Evolutionary conservation across 35 echinoderm and acorn worm species (phyloP).

Genomic region (Holothuria glaberrima): DNA sequence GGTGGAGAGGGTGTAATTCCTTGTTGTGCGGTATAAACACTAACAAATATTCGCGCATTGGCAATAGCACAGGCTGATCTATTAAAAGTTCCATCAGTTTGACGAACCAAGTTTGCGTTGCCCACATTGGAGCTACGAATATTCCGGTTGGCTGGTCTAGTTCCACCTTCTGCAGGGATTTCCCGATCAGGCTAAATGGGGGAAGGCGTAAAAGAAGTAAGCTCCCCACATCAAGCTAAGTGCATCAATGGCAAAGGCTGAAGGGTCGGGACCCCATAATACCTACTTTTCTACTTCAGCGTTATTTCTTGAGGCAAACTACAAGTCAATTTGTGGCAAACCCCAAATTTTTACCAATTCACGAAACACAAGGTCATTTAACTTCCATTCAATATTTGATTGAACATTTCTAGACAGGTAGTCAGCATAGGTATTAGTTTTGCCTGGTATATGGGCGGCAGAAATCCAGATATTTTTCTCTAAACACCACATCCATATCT

Average conservation of each 20-base stretch:
- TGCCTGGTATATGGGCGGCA: constrained; percentile 24
- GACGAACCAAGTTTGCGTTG: constrained; percentile 22
- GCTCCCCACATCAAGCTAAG: not conserved
- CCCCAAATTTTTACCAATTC: not conserved
- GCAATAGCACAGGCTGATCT: constrained; percentile 3
- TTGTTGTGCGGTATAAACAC: not conserved
- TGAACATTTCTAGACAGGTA: constrained; percentile 8
- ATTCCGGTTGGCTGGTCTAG: not conserved
- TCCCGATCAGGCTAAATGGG: constrained; percentile 40
- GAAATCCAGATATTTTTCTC: constrained; percentile 20
- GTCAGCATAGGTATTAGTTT: not conserved
- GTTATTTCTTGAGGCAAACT: too few species aligned
- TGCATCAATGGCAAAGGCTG: constrained; percentile 1
- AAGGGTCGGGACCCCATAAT: constrained; percentile 29
- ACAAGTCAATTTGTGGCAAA: too few species aligned
- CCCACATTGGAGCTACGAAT: not conserved
- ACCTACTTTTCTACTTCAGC: not conserved
- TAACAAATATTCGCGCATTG: not conserved
- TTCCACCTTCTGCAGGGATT: not conserved
- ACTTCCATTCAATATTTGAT: constrained; percentile 28
- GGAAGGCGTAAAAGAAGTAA: constrained; percentile 15
- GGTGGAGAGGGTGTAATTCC: not conserved
- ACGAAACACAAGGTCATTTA: constrained; percentile 1
- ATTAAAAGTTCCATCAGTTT: constrained; percentile 12
- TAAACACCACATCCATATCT: constrained; percentile 26